A percentile compares a stretch with the other conserved stretches of the same genome.
These are phyloP conservation scores for Endotricha flammealis DNA, from an alignment of 2,888 invertebrate genomes.

Conservation along the genomic window DNA sequence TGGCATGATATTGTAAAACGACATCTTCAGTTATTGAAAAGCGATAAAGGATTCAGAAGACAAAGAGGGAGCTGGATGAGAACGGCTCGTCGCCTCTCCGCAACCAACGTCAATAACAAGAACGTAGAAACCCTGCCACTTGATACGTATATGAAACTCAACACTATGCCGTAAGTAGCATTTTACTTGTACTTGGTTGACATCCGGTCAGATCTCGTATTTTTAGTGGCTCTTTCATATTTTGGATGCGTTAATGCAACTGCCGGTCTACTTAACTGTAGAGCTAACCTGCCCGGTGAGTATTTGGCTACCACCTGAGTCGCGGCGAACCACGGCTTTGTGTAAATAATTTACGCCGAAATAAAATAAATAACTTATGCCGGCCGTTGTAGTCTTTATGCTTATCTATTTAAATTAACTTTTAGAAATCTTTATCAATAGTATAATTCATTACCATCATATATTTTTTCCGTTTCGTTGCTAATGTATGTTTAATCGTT, in stretches of 20 bases:
- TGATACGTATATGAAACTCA: slow-evolving; percentile 67
- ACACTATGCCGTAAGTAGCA: slow-evolving; percentile 73
- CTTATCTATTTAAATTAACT: no score
- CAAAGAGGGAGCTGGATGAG: slow-evolving; percentile 72
- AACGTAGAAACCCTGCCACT: slow-evolving; percentile 48
- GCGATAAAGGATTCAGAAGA: slow-evolving; percentile 66
- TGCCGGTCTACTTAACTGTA: slow-evolving; percentile 49
- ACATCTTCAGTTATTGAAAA: slow-evolving; percentile 67
- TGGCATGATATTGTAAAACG: slow-evolving; percentile 75
- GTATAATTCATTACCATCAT: no score
- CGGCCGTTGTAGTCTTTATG: slow-evolving; percentile 30
- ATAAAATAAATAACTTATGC: slow-evolving; percentile 41
- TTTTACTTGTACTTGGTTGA: slow-evolving; percentile 3
- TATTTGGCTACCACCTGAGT: slow-evolving; percentile 54
- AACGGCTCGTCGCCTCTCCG: slow-evolving; percentile 63
- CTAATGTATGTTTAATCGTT: no score
- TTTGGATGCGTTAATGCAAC: slow-evolving; percentile 34
- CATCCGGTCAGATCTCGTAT: slow-evolving; percentile 9
- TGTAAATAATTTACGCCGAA: slow-evolving; percentile 50
- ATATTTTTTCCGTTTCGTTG: no score
- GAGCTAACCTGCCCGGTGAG: slow-evolving; percentile 42
- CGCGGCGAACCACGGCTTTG: slow-evolving; percentile 37
- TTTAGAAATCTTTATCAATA: no score
- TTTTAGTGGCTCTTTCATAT: slow-evolving; percentile 16
- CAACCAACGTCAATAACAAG: slow-evolving; percentile 51